Evolutionary conservation across 2,113 vertebrate genomes (phyloP).

Genomic region (Indicator indicator): DNA sequence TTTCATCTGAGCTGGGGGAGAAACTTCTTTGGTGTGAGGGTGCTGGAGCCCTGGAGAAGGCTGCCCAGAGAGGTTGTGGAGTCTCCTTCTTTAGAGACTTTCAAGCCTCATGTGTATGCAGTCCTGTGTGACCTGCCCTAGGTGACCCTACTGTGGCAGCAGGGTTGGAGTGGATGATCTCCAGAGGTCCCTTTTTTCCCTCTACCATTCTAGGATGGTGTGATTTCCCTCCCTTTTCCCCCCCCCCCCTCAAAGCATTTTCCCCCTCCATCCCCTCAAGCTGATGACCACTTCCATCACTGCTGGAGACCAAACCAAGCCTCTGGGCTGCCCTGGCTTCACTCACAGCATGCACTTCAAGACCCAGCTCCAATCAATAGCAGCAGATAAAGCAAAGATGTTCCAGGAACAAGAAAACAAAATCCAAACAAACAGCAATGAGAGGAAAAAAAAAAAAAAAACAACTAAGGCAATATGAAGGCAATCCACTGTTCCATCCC

Average conservation of each 20-base stretch:
- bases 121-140: no score
- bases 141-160: no score
- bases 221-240: neutral
- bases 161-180: no score
- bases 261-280: neutral
- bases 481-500: neutral
- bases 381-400: neutral
- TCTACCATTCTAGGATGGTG: no score
- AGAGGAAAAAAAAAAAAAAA: neutral
- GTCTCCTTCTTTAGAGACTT: no score
- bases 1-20: no score
- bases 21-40: no score
- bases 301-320: neutral
- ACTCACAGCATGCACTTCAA: rapidly evolving
- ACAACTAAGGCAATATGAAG: rapidly evolving
- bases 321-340: neutral
- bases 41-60: no score
- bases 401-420: neutral
- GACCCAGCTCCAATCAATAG: rapidly evolving
- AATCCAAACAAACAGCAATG: no score
- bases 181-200: no score
- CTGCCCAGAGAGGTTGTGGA: no score
- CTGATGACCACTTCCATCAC: neutral
- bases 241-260: neutral
- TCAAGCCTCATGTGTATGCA: no score